phyloP scores from a whole-genome alignment of 1,140 invertebrate species.

The Caerostris extrusa region DNA sequence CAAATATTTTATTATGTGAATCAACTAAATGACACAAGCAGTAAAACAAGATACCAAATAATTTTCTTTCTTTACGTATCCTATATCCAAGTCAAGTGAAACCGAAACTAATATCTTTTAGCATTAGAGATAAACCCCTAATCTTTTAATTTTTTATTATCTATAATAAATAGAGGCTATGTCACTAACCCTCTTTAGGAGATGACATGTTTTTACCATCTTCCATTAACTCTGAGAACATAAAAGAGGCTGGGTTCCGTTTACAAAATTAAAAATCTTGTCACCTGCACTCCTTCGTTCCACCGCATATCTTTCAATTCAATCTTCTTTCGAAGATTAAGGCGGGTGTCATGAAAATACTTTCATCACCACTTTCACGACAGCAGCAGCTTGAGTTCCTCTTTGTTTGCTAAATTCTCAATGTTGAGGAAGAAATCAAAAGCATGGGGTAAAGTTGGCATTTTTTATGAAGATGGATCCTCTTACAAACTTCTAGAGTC shows the following conservation, averaged over 20 bases:
- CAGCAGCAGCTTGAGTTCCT: background rate
- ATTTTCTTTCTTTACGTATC: too few relatives aligned
- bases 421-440: background rate
- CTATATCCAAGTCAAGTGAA: too few relatives aligned
- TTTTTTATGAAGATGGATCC: background rate
- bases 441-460: background rate
- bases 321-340: background rate
- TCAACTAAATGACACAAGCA: too few relatives aligned
- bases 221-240: background rate
- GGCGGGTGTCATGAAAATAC: background rate
- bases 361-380: background rate
- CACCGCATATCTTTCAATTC: background rate
- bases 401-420: background rate
- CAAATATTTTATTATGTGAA: too few relatives aligned
- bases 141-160: background rate
- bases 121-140: too few relatives aligned
- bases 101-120: too few relatives aligned
- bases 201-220: background rate
- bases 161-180: background rate
- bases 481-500: background rate
- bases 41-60: too few relatives aligned
- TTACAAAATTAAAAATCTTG: background rate
- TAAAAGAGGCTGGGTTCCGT: background rate
- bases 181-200: background rate
- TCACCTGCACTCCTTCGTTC: background rate